Percentiles rank a stretch among this genome's conserved stretches.
Evolutionary conservation across 2,113 vertebrate genomes (phyloP).

Genomic region (Opisthocomus hoazin): DNA sequence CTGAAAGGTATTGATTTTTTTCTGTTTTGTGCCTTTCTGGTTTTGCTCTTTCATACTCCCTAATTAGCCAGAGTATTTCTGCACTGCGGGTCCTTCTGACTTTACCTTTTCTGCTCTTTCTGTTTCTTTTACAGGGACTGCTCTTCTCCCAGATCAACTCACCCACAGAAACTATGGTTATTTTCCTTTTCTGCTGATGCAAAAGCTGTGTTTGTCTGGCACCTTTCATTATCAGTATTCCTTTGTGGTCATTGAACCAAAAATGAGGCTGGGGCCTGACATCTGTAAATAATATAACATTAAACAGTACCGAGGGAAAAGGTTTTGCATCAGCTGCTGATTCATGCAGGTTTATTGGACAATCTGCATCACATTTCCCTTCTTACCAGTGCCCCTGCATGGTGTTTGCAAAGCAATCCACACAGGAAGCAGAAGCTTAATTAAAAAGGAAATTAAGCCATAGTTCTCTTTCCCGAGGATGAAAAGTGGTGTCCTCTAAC

Average conservation of each 20-base stretch:
- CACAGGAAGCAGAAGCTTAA: background rate
- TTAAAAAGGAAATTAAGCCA: background rate
- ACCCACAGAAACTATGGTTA: background rate
- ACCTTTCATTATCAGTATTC: background rate
- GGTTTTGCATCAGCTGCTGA: slow-evolving; percentile 24
- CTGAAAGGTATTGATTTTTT: background rate
- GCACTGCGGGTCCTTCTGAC: background rate
- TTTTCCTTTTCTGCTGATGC: background rate
- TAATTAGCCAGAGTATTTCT: background rate
- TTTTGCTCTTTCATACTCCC: background rate
- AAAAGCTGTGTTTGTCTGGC: background rate
- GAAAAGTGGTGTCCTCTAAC: background rate
- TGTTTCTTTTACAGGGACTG: background rate
- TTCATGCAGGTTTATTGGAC: slow-evolving; percentile 16
- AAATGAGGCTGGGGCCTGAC: background rate
- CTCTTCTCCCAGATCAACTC: background rate
- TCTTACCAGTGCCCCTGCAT: background rate
- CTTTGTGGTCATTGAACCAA: background rate
- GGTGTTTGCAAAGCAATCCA: background rate
- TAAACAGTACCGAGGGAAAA: background rate
- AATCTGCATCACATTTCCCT: background rate
- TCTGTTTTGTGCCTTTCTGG: background rate
- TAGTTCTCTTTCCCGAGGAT: background rate
- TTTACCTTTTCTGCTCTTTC: background rate
- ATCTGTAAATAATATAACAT: background rate